These are phyloP conservation scores for Pelobates fuscus DNA, from an alignment of 2,113 vertebrate genomes.

Conservation along the genomic window DNA sequence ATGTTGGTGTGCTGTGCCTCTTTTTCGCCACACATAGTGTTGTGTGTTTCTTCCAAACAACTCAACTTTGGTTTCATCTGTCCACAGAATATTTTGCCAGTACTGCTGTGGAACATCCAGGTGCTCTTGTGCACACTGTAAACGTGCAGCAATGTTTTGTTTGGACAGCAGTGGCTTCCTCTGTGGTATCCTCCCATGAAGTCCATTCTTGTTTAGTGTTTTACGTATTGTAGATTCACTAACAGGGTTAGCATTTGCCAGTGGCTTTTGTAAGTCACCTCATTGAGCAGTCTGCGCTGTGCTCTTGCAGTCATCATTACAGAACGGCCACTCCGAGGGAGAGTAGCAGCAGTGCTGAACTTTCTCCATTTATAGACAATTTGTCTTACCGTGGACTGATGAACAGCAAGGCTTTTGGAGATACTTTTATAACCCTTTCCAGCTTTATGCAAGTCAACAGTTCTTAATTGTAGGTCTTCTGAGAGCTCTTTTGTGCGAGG, in stretches of 20 bases:
- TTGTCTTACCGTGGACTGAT: conserved; percentile 10
- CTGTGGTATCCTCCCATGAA: not conserved
- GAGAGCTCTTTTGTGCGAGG: conserved; percentile 6
- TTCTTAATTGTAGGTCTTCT: conserved; percentile 10
- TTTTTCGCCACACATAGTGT: conserved; percentile 10
- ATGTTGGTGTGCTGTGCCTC: conserved; percentile 2
- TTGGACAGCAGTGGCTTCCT: not conserved
- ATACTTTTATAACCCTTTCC: conserved; percentile 21
- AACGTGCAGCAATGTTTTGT: not conserved
- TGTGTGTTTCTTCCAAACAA: conserved; percentile 8
- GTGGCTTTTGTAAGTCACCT: conserved; percentile 4
- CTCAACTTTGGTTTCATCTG: conserved; percentile 15
- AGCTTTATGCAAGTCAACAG: not conserved
- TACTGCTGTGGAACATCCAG: not conserved
- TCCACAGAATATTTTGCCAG: conserved; percentile 4
- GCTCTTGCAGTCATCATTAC: conserved; percentile 5
- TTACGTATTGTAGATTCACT: not conserved
- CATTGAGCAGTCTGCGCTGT: conserved; percentile 3
- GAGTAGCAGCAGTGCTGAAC: conserved; percentile 15
- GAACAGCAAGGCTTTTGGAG: conserved; percentile 6
- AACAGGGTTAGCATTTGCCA: not conserved
- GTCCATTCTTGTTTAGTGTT: not conserved
- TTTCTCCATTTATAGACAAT: conserved; percentile 14
- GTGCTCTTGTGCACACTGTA: not conserved
- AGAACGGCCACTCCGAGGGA: not conserved